phyloP scores from a whole-genome alignment of 2,113 vertebrate species.

The Dolichallabes microphthalmus region DNA sequence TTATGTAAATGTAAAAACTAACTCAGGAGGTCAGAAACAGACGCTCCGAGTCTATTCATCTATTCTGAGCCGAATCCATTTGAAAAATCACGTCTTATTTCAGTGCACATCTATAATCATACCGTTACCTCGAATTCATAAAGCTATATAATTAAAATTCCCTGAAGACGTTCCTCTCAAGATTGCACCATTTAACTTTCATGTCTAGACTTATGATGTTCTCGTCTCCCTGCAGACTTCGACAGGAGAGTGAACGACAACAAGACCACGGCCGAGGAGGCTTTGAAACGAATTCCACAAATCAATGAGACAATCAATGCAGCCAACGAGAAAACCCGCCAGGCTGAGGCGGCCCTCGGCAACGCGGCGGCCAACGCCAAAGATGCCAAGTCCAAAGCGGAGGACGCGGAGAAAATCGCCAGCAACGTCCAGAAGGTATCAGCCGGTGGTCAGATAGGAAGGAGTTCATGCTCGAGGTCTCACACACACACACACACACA shows the following conservation, averaged over 20 bases:
- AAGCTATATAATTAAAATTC: neutral
- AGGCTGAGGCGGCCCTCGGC: conserved; percentile 83
- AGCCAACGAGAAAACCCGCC: conserved; percentile 85
- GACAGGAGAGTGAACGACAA: conserved; percentile 93
- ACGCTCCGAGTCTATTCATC: no score
- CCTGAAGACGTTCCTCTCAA: neutral
- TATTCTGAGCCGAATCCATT: neutral
- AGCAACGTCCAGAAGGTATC: conserved; percentile 83
- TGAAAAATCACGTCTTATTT: neutral
- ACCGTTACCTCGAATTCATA: neutral
- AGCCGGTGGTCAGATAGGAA: no score
- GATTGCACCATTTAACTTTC: neutral
- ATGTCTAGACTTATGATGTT: neutral
- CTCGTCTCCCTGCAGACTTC: conserved; percentile 78
- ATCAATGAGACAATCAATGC: conserved; percentile 85
- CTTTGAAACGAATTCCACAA: conserved; percentile 83
- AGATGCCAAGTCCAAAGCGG: conserved; percentile 84
- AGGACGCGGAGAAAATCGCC: conserved; percentile 85
- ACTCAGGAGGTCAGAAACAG: neutral
- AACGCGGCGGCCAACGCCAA: conserved; percentile 82
- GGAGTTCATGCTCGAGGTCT: neutral
- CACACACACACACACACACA: no score
- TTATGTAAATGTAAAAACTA: neutral
- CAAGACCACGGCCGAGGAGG: conserved; percentile 93
- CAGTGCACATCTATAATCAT: neutral